These are phyloP conservation scores for Patiria pectinifera DNA, from an alignment of 53 echinoderm and acorn worm species.

Conservation along the genomic window DNA sequence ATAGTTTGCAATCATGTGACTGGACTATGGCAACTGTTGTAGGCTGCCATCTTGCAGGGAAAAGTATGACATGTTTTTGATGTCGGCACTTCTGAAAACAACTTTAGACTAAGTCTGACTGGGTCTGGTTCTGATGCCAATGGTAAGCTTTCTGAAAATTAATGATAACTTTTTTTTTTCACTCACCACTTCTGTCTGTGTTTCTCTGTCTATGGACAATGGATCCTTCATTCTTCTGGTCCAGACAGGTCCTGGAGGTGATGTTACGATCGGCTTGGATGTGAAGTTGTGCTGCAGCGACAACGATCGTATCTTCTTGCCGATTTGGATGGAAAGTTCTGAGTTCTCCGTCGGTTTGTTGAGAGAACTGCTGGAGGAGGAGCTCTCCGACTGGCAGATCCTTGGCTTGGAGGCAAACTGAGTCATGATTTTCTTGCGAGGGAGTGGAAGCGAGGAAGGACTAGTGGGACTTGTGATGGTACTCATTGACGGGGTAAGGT, in stretches of 20 bases:
- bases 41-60: no score
- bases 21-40: no score
- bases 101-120: no score
- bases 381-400: conserved; percentile 58
- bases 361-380: conserved; percentile 46
- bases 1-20: no score
- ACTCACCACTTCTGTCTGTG: conserved; percentile 72
- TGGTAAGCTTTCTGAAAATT: not conserved
- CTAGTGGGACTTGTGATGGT: conserved; percentile 51
- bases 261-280: conserved; percentile 16
- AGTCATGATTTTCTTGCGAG: conserved; percentile 83
- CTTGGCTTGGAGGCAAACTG: conserved; percentile 83
- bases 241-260: conserved; percentile 78
- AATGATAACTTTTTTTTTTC: not conserved
- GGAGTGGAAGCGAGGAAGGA: conserved; percentile 48
- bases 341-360: conserved; percentile 16
- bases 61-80: no score
- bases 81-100: no score
- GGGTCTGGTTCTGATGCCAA: no score
- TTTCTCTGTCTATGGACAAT: conserved; percentile 56
- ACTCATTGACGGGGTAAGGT: conserved; percentile 40
- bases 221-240: conserved; percentile 74
- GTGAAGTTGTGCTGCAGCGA: conserved; percentile 52
- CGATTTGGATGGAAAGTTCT: conserved; percentile 41
- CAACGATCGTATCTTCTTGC: conserved; percentile 38